Base-by-base conservation (phyloP, 2,797 vertebrate genomes). In the Anableps anableps region DNA sequence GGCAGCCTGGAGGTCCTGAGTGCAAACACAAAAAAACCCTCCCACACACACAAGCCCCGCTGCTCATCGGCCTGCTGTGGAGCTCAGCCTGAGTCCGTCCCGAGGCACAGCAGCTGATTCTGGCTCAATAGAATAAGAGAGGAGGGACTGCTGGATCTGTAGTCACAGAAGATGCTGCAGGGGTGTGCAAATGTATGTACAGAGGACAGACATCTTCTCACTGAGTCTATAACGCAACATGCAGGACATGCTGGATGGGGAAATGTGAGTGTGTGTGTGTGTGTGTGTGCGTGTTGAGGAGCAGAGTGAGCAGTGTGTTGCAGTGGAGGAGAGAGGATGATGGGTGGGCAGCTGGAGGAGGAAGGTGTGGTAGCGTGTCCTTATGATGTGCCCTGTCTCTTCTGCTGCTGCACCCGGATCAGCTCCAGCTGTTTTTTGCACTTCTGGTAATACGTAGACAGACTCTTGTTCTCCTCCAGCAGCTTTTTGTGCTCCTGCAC, bases 401-500 rank as follows among this genome's bases (percentile, higher is more conserved):
- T 99, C 91, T 98, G 99, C 93, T 99, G 99, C 94, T 99, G 99
- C 85, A 97, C 97, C 88, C 98, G 96, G 95, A 99, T 99, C 92
- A 98, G 96, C 83, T 99, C 98, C 95, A 99, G 97, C 91, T 99
- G 98, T 95, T 99, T 99, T 95, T 99, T 99, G 96, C 99, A 99
- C 93, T 99, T 97, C 94, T 99, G 98, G 95, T 97, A 99, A 93
- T 99, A 99, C 0, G 98, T 99, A 90, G 98, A 99, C 92, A 99
- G 97, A 93, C 98, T 99, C 96, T 99, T 98, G 93, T 99, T 99
- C 96, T 99, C 98, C 93, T 99, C 99, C 93, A 99, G 96, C 85
- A 99, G 97, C 95, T 99, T 99, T 93, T 99, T 99, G 96, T 99
- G 98, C 95, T 99, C 99, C 93, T 99, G 98, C 89, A 99, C 98